These are phyloP conservation scores for Anguilla marmorata DNA, from an alignment of 2,797 vertebrate genomes.

Conservation along the genomic window DNA sequence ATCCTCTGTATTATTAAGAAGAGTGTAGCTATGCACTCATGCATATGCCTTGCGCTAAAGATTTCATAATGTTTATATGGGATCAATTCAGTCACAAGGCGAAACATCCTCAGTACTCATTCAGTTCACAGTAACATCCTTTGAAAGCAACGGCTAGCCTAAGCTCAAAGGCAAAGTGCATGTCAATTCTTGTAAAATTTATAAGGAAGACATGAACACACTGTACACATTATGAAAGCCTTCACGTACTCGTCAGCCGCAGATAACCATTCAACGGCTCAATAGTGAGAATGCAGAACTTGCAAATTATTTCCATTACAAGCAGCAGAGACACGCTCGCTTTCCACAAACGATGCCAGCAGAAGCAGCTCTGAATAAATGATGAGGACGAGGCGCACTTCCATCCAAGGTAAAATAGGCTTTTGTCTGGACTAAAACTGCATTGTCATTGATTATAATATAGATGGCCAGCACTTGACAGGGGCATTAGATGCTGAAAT, in stretches of 20 bases:
- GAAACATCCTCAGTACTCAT: not conserved
- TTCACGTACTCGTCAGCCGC: not conserved
- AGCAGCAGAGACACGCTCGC: not conserved
- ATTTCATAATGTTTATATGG: not conserved
- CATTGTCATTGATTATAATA: slow-evolving; percentile 23
- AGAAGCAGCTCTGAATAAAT: slow-evolving; percentile 11
- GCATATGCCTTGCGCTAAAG: not conserved
- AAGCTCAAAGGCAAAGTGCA: not conserved
- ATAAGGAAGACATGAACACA: not conserved
- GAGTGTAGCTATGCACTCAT: not conserved
- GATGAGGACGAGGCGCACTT: not conserved
- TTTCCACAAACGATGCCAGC: not conserved
- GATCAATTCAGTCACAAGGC: not conserved
- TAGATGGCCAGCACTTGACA: not conserved
- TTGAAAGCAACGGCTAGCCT: not conserved
- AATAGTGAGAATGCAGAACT: not conserved
- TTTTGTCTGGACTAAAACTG: not conserved
- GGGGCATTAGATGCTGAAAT: not conserved
- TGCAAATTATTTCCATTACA: not conserved
- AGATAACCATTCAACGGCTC: not conserved
- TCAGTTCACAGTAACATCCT: not conserved
- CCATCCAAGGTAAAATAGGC: not conserved
- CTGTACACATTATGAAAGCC: not conserved
- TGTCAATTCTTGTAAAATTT: not conserved
- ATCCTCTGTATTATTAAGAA: not conserved